Conservation (phyloP, 2,888 invertebrate genomes). For the Neoascia interrupta region DNA sequence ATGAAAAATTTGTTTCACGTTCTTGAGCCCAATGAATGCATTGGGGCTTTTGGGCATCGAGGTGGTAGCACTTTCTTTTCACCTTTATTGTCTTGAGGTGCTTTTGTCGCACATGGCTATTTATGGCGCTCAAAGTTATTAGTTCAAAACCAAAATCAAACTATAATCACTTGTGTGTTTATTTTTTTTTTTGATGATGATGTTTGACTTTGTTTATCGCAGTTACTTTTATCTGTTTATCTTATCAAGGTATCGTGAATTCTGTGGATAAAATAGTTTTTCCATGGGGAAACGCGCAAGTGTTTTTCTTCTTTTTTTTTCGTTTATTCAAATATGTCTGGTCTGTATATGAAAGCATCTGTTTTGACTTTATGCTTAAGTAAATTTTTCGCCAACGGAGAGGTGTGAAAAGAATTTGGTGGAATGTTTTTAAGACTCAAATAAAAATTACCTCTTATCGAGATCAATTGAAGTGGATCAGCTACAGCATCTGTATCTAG, state of each 20-base stretch:
- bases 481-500: neutral
- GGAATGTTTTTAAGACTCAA: too few species aligned
- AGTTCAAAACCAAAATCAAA: too few species aligned
- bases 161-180: too few species aligned
- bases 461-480: neutral
- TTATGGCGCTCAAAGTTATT: constrained; percentile 18
- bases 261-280: too few species aligned
- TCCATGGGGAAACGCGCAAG: constrained; percentile 10
- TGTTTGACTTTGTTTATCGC: constrained; percentile 45
- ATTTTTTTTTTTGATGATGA: too few species aligned
- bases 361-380: constrained; percentile 29
- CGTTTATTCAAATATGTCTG: constrained; percentile 28
- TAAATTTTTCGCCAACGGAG: too few species aligned
- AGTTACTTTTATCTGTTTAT: constrained; percentile 51
- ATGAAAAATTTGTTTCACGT: constrained; percentile 49
- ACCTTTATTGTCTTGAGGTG: constrained; percentile 34
- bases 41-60: constrained; percentile 31
- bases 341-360: constrained; percentile 28
- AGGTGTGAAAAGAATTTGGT: too few species aligned
- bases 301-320: constrained; percentile 17
- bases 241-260: constrained; percentile 51
- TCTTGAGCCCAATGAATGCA: constrained; percentile 50
- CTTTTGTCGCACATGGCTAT: constrained; percentile 30
- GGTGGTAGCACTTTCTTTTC: constrained; percentile 53
- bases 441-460: neutral